A percentile compares a stretch with the other conserved stretches of the same genome.
phyloP scores from a whole-genome alignment of 1,140 invertebrate species.

The Ceratina australensis region DNA sequence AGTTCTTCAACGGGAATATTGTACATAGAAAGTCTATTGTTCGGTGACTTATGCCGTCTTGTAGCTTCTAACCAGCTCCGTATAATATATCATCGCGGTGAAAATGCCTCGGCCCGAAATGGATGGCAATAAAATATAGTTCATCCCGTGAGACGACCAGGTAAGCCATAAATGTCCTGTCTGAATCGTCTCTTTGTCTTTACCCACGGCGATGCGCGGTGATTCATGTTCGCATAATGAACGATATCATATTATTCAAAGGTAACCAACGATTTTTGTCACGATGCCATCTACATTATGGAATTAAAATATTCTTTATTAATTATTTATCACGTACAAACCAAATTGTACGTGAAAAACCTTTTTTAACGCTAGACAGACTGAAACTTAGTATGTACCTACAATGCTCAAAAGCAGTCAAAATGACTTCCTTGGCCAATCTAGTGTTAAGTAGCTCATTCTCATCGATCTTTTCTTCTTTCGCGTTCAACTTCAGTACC shows the following conservation, averaged over 20 bases:
- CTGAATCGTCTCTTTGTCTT: constrained; percentile 18
- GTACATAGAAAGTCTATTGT: constrained; percentile 50
- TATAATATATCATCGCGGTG: constrained; percentile 53
- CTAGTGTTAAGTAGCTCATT: too few relatives aligned
- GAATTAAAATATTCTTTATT: too few relatives aligned
- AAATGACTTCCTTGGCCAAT: too few relatives aligned
- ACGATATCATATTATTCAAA: neutral
- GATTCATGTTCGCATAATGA: neutral
- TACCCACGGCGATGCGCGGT: neutral
- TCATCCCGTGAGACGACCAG: constrained; percentile 21
- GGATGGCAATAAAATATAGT: constrained; percentile 51
- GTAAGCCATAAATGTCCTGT: constrained; percentile 16
- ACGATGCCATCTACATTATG: too few relatives aligned
- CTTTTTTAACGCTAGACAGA: too few relatives aligned
- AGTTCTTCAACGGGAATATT: constrained; percentile 28
- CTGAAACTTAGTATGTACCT: too few relatives aligned
- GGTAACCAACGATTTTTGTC: too few relatives aligned
- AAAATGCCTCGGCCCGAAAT: constrained; percentile 35
- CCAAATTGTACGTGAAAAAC: too few relatives aligned
- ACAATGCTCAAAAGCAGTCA: too few relatives aligned
- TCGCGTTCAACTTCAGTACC: too few relatives aligned
- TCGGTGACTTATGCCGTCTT: constrained; percentile 45
- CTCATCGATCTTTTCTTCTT: too few relatives aligned
- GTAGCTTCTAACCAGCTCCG: neutral
- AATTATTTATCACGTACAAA: too few relatives aligned